These are phyloP conservation scores for Panurus biarmicus DNA, from an alignment of 2,113 vertebrate species.

Conservation along the genomic window DNA sequence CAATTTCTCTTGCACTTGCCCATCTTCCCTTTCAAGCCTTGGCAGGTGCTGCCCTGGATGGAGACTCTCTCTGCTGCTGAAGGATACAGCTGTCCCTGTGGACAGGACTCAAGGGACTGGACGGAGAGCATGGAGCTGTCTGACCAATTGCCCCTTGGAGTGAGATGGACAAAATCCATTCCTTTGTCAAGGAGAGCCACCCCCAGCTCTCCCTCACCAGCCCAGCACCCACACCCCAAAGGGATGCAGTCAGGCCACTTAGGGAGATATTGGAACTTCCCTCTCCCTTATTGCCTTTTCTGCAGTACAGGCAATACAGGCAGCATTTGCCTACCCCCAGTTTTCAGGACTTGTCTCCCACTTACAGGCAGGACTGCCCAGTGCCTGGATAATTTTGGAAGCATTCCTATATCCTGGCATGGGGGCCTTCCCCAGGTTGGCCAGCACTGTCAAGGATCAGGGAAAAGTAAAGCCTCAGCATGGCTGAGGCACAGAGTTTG, in stretches of 20 bases:
- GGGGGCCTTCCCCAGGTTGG: not conserved
- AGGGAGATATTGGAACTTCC: not conserved
- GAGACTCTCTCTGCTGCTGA: not conserved
- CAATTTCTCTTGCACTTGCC: not conserved
- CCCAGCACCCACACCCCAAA: not conserved
- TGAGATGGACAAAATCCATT: not conserved
- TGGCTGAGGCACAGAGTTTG: not conserved
- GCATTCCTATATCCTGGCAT: not conserved
- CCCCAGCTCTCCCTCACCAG: not conserved
- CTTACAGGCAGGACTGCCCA: not conserved
- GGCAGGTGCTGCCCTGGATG: not conserved
- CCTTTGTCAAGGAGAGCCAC: not conserved
- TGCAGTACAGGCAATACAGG: not conserved
- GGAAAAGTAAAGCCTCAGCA: not conserved
- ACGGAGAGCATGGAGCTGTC: not conserved
- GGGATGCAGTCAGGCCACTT: not conserved
- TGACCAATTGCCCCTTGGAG: not conserved
- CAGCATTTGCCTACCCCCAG: not conserved
- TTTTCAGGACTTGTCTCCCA: not conserved
- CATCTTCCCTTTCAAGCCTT: not conserved
- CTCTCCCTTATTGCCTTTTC: not conserved
- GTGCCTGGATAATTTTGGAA: not conserved
- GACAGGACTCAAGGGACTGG: not conserved
- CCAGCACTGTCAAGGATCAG: not conserved
- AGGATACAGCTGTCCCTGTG: not conserved